Conservation (phyloP, 2,888 invertebrate genomes). For the Drosophila suboccidentalis region DNA sequence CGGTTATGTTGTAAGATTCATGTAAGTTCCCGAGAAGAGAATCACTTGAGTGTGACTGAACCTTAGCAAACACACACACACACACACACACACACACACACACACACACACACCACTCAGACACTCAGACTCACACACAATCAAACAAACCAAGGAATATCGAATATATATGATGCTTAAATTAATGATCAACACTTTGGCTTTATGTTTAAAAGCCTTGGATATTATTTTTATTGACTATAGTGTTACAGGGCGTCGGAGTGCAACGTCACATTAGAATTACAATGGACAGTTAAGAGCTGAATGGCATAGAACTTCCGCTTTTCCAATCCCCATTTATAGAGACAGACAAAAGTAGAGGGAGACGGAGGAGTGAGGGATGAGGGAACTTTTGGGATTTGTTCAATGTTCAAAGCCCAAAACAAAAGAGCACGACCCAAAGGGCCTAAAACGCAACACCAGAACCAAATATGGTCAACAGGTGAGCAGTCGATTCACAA, state of each 20-base stretch:
- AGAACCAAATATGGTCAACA: conserved; percentile 55
- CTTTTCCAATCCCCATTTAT: conserved; percentile 46
- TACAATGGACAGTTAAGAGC: conserved; percentile 62
- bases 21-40: conserved; percentile 70
- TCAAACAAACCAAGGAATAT: background rate
- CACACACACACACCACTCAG: conserved; percentile 2
- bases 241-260: conserved; percentile 33
- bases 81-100: background rate
- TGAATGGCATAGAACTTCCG: conserved; percentile 67
- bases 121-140: conserved; percentile 8
- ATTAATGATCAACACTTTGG: conserved; percentile 48
- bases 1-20: conserved; percentile 76
- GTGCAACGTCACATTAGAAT: conserved; percentile 65
- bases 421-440: conserved; percentile 37
- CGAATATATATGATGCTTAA: conserved; percentile 35
- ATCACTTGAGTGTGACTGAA: conserved; percentile 77
- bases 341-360: conserved; percentile 1
- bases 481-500: conserved; percentile 32
- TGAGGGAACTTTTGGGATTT: conserved; percentile 39
- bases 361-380: background rate
- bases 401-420: conserved; percentile 31
- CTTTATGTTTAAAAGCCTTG: conserved; percentile 47
- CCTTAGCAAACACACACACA: conserved; percentile 46
- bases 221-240: conserved; percentile 54
- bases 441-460: conserved; percentile 24